Conservation (phyloP, 2,113 vertebrate genomes). For the Noturus placidus region DNA sequence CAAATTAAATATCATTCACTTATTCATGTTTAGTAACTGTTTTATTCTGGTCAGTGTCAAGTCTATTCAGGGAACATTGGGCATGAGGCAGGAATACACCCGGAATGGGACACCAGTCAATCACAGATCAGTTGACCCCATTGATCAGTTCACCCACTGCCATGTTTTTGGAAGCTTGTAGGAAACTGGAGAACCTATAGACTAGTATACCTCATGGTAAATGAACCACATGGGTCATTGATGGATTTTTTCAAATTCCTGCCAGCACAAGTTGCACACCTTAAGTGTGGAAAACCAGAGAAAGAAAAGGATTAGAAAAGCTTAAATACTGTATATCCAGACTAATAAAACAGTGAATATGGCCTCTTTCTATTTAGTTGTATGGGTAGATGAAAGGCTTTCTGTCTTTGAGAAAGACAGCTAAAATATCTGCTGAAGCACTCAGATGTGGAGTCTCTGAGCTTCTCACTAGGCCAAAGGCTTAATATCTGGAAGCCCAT, state of each 20-base stretch:
- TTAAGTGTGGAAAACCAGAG: neutral
- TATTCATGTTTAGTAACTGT: neutral
- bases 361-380: constrained; percentile 4
- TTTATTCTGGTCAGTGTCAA: neutral
- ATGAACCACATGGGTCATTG: neutral
- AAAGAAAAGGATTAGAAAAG: constrained; percentile 22
- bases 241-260: neutral
- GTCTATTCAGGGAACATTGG: neutral
- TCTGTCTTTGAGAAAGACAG: constrained; percentile 9
- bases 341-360: constrained; percentile 21
- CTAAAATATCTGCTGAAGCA: constrained; percentile 3
- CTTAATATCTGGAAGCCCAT: neutral
- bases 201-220: neutral
- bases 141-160: no score
- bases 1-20: neutral
- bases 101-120: neutral
- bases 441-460: constrained; percentile 7
- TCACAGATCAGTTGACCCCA: no score
- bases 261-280: neutral
- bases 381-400: constrained; percentile 13
- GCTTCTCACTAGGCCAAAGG: neutral
- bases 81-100: neutral
- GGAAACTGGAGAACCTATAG: neutral
- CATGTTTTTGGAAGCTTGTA: neutral
- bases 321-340: constrained; percentile 19